Evolutionary conservation across 2,888 invertebrate genomes (phyloP), one percentile per base, ranked within the genome.

Genomic region (Physocephala rufipes): DNA sequence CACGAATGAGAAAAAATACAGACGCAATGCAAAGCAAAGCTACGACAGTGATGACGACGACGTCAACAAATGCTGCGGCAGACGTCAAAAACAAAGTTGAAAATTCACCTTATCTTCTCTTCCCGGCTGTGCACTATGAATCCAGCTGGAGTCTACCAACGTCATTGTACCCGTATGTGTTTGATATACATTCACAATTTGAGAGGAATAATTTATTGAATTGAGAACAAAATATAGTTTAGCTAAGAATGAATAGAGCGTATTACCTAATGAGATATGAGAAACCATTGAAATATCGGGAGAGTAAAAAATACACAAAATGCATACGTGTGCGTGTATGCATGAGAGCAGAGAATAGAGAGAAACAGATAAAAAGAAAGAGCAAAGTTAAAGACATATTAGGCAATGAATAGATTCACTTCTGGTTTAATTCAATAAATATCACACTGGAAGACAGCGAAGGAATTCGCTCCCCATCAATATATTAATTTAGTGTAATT

Each of bases 61-160:
- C 36, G 36, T 7, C 36, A 36, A 36, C 36, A 9, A 36, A 4
- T 36, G 36, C 36, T 4, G 36, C 36, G 36, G 36, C 53, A 26
- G 26, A 21, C 55, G 66, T 45, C 3, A 55, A 43, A 67, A 58
- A 67, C 15, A 19, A n/a, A 47, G 63, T 64, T 49, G 45, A 67
- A 67, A 58, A 67, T 58, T 51, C 49, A 51, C 61, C 68, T 68
- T 68, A 51, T 62, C 68, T 68, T 68, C 62, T 68, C 68, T 68
- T 62, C 68, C 51, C 68, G 62, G 62, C 68, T 68, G 62, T 62
- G 61, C 59, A 59, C 59, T 47, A 30, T 26, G 62, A 43, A 68
- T 30, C 61, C 61, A 62, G 53, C 68, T 68, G 68, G 68, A 68
- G 61, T 68, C 61, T 68, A 62, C 61, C 62, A 62, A 61, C 26